Percentiles rank a stretch among this genome's conserved stretches.
These are phyloP conservation scores for Catalaphyllia jardinei DNA, from an alignment of 64 coral and sea anemone species.

Conservation along the genomic window DNA sequence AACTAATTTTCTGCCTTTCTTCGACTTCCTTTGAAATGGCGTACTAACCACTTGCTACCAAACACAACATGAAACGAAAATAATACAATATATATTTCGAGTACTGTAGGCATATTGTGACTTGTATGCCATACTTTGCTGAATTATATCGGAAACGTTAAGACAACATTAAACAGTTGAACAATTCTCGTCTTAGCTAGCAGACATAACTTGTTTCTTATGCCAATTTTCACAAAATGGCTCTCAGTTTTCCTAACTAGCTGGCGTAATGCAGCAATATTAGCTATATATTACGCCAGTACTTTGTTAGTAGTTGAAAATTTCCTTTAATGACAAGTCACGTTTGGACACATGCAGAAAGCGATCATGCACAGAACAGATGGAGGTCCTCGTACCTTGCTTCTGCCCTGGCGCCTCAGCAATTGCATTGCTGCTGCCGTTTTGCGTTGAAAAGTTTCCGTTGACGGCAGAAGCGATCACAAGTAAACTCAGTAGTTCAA, in stretches of 20 bases:
- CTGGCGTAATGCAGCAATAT: neutral
- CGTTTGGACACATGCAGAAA: neutral
- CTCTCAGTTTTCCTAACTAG: neutral
- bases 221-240: neutral
- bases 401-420: neutral
- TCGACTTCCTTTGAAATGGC: neutral
- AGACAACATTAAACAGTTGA: too few species aligned
- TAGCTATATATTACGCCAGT: neutral
- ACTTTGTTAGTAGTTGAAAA: neutral
- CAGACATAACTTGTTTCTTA: neutral
- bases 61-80: neutral
- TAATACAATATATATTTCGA: too few species aligned
- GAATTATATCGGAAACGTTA: too few species aligned
- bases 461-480: neutral
- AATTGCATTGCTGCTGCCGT: neutral
- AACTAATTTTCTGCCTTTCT: neutral
- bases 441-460: neutral
- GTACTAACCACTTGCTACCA: neutral
- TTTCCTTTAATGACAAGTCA: neutral
- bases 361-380: neutral
- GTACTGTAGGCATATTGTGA: too few species aligned
- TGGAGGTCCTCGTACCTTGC: neutral
- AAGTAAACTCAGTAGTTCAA: slow-evolving; percentile 2
- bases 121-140: too few species aligned
- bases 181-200: neutral